These are phyloP conservation scores for Habroteleia sp. DNA, from an alignment of 2,888 invertebrate genomes.

Conservation along the genomic window DNA sequence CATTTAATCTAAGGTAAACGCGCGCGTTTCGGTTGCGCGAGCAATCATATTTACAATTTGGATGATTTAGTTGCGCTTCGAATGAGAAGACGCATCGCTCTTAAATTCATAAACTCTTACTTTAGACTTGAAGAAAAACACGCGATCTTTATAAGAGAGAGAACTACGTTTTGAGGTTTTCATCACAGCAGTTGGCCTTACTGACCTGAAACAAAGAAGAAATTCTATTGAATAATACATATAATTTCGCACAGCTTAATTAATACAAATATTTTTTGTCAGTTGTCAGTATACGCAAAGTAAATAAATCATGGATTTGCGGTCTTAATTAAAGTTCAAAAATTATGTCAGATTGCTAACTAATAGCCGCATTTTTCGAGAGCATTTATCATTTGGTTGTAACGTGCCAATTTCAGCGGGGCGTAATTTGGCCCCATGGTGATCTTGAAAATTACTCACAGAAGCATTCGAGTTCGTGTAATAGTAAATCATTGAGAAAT, in stretches of 20 bases:
- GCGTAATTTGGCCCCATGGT: slow-evolving; percentile 54
- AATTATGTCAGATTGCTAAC: slow-evolving; percentile 22
- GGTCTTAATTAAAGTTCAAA: slow-evolving; percentile 6
- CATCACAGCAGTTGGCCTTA: neutral
- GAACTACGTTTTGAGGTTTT: neutral
- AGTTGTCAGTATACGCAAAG: slow-evolving; percentile 2
- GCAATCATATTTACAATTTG: slow-evolving; percentile 2
- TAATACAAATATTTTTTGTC: no score
- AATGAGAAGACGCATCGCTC: neutral
- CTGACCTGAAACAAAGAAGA: slow-evolving; percentile 26
- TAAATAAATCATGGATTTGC: no score
- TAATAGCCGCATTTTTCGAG: slow-evolving; percentile 26
- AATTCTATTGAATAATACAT: neutral
- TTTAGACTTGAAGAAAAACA: no score
- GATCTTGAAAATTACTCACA: slow-evolving; percentile 42
- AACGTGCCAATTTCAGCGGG: slow-evolving; percentile 51
- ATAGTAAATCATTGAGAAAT: slow-evolving; percentile 36
- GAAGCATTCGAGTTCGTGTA: slow-evolving; percentile 1
- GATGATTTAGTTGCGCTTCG: neutral
- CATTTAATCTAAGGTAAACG: neutral
- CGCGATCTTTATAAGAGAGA: neutral
- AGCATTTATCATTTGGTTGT: slow-evolving; percentile 21
- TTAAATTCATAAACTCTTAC: no score
- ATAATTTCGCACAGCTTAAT: no score
- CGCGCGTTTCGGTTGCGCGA: neutral